Percentiles rank a stretch among this genome's conserved stretches.
These are phyloP conservation scores for Chloroclystis v-ata DNA, from an alignment of 2,888 invertebrate species.

Conservation along the genomic window DNA sequence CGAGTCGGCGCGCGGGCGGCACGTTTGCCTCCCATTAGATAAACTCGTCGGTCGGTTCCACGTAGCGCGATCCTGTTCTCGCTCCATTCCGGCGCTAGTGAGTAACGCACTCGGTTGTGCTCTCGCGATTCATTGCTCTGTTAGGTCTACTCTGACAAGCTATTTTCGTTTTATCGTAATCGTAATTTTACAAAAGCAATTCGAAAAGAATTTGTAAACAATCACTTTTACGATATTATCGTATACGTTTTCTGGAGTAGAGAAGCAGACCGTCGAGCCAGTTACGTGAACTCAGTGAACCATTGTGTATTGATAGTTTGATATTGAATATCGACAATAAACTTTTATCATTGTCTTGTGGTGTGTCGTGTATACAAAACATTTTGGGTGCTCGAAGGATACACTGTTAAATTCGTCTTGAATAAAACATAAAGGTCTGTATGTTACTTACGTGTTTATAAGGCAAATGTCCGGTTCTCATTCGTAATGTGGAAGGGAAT, in stretches of 20 bases:
- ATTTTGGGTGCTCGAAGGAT: conserved; percentile 16
- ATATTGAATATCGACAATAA: conserved; percentile 36
- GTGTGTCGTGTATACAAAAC: conserved; percentile 27
- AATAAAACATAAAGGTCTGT: conserved; percentile 19
- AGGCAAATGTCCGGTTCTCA: conserved; percentile 4
- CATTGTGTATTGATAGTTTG: conserved; percentile 51
- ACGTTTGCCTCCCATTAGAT: conserved; percentile 36
- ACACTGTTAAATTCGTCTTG: conserved; percentile 14
- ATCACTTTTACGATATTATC: no score
- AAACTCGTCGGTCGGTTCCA: conserved; percentile 33
- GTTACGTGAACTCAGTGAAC: conserved; percentile 48
- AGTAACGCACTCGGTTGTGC: conserved; percentile 22
- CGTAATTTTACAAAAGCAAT: no score
- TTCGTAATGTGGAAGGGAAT: conserved; percentile 2
- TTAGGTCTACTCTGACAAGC: no score
- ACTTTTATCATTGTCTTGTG: conserved; percentile 24
- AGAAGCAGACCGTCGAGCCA: no score
- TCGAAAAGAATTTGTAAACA: no score
- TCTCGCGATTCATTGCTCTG: conserved; percentile 18
- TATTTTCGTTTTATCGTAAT: no score
- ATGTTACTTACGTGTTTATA: conserved; percentile 8
- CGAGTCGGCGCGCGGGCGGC: conserved; percentile 52
- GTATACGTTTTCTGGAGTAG: no score
- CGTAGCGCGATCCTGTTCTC: conserved; percentile 19
- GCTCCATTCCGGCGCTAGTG: conserved; percentile 19